A percentile compares a stretch with the other conserved stretches of the same genome.
Conservation (phyloP, 1,140 invertebrate species). For the Chymomyza costata region DNA sequence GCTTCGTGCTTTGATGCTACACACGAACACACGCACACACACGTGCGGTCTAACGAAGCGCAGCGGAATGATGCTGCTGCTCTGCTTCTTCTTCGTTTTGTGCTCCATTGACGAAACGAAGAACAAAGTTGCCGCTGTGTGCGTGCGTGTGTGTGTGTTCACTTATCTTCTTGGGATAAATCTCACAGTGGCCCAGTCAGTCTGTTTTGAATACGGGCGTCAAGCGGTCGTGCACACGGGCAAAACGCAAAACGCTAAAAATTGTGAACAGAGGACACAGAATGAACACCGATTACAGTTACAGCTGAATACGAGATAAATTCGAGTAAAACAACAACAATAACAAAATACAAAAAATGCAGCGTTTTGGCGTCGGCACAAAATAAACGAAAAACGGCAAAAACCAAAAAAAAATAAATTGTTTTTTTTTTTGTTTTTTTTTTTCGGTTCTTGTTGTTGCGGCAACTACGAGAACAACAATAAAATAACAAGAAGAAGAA, state of each 20-base stretch:
- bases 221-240: conserved; percentile 66
- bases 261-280: no score
- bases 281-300: no score
- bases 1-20: no score
- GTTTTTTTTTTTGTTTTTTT: no score
- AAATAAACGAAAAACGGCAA: conserved; percentile 3
- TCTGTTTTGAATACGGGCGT: conserved; percentile 71
- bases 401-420: conserved; percentile 12
- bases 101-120: no score
- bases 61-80: no score
- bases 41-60: no score
- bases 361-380: not conserved
- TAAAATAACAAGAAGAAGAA: conserved; percentile 1
- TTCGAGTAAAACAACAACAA: no score
- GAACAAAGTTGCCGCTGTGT: not conserved
- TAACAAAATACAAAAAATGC: no score
- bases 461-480: conserved; percentile 6
- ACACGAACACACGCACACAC: no score
- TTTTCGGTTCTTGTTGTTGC: no score
- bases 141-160: not conserved
- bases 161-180: conserved; percentile 67
- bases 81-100: conserved; percentile 8
- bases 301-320: no score
- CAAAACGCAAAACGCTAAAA: conserved; percentile 18
- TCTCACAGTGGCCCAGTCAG: conserved; percentile 62